Evolutionary conservation across 1,140 invertebrate species (phyloP), one percentile per base, ranked within the genome.

Genomic region (Drosophila tristis): DNA sequence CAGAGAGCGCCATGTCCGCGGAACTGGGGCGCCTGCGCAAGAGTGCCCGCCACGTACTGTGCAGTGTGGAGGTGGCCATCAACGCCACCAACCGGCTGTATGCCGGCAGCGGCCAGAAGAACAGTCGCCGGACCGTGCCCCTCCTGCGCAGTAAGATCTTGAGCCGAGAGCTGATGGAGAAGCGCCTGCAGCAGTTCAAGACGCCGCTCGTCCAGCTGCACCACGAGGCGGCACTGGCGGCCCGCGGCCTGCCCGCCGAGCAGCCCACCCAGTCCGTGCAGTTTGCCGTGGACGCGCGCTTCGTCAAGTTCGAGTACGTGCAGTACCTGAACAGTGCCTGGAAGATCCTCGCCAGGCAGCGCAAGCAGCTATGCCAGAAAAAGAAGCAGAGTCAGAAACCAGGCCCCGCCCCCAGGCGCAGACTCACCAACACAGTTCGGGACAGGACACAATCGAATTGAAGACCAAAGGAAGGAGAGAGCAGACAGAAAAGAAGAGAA

Each of bases 1-100:
- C 53, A 5, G 55, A 59, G 44, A 81, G 60, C 16, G 59, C 20
- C 8, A 51, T 76, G 11, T 63, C 80, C 8, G 39, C 49, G 0
- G 80, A 90, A 2, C 59, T 91, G 53, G 5, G 42, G 3, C 59
- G 75, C 2, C 29, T 77, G n/a, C 72, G 72, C 1, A 29, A 8
- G 11, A 64, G 68, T 20, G 74, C 89, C 4, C 42, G 74, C 2
- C 15, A n/a, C 0, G 59, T 84, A 2, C 74, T 91, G 2, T 91
- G 89, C 55, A 50, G 67, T 4, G 75, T 91, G 23, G 89, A 91
- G 49, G 53, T 68, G 26, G 67, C 84, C 16, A 81, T 89, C 16
- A 91, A 89, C 35, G 61, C 44, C 6, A 89, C 74, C 8, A 71
- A 54, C 13, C 59, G 42, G 0, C 55, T 84, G 4, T 67, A 71